A percentile compares a stretch with the other conserved stretches of the same genome.
These are phyloP conservation scores for Xanthostigma xanthostigma DNA, from an alignment of 2,888 invertebrate species.

Conservation along the genomic window DNA sequence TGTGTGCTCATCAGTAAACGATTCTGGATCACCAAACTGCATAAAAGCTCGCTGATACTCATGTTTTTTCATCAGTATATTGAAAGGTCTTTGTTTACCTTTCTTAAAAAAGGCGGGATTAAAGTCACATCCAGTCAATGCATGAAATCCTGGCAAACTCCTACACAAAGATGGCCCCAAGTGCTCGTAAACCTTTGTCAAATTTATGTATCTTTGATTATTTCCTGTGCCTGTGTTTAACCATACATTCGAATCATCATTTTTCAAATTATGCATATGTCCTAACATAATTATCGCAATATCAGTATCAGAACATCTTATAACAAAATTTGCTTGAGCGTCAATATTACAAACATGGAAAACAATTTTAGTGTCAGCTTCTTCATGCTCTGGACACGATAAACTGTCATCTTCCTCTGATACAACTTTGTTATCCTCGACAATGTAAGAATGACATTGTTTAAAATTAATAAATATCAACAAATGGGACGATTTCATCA, in stretches of 20 bases:
- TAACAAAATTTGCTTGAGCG: conserved; percentile 12
- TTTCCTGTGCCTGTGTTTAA: conserved; percentile 14
- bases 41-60: conserved; percentile 1
- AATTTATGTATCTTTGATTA: conserved; percentile 12
- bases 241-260: conserved; percentile 12
- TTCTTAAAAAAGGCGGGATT: conserved; percentile 13
- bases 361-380: conserved; percentile 13
- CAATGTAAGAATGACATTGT: conserved; percentile 11
- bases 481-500: conserved; percentile 10
- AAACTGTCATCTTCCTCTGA: conserved; percentile 6
- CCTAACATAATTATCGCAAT: conserved; percentile 15
- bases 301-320: conserved; percentile 15
- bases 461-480: conserved; percentile 10
- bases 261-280: conserved; percentile 14
- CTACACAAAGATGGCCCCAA: conserved; percentile 9
- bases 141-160: conserved; percentile 11
- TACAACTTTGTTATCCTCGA: conserved; percentile 7
- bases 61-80: background rate
- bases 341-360: conserved; percentile 7
- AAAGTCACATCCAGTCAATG: conserved; percentile 12
- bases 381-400: conserved; percentile 11
- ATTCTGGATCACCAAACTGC: background rate
- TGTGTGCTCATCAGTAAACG: background rate
- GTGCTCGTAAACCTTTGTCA: conserved; percentile 10
- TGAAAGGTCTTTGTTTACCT: conserved; percentile 1